phyloP scores from a whole-genome alignment of 1,140 invertebrate species.

The Apis mellifera region DNA sequence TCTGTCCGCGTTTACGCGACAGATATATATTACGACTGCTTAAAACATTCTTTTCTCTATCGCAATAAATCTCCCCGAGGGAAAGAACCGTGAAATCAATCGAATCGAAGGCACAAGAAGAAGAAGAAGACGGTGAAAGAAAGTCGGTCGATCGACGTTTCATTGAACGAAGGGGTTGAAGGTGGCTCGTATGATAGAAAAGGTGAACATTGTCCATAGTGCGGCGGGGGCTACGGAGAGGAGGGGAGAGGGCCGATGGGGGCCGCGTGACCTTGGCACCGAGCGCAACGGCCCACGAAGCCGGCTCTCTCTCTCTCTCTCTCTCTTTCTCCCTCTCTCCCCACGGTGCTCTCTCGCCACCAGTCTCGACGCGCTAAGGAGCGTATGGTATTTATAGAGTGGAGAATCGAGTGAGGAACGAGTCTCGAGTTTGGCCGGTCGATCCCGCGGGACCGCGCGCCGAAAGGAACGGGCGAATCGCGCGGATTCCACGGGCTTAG shows the following conservation, averaged over 20 bases:
- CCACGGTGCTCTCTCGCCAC: constrained; percentile 9
- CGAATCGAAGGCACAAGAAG: not conserved
- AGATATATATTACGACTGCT: not conserved
- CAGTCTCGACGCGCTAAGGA: constrained; percentile 60
- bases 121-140: not conserved
- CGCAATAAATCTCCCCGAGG: not conserved
- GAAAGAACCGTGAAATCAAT: not conserved
- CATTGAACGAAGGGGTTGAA: constrained; percentile 64
- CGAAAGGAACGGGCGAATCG: constrained; percentile 65
- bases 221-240: constrained; percentile 38
- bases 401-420: constrained; percentile 55
- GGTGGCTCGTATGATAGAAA: constrained; percentile 36
- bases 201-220: constrained; percentile 13
- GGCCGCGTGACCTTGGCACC: constrained; percentile 70
- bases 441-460: constrained; percentile 36
- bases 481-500: constrained; percentile 66
- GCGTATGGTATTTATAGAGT: constrained; percentile 72
- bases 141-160: not conserved
- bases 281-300: constrained; percentile 63
- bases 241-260: constrained; percentile 43
- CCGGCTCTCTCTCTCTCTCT: constrained; percentile 33
- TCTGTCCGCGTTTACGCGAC: too few relatives aligned
- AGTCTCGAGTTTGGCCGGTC: constrained; percentile 9
- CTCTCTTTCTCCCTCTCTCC: constrained; percentile 27
- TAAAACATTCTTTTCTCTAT: not conserved